phyloP scores from a whole-genome alignment of 2,113 vertebrate genomes.

The Mus musculus region GRCm39 chr9:37432001-37432500 shows the following conservation, averaged over 20 bases:
- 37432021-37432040: neutral
- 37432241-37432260: neutral
- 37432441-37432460: neutral
- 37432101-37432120: neutral
- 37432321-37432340: neutral
- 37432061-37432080: neutral
- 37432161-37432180: neutral
- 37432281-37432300: neutral
- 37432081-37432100: neutral
- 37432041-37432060: no score
- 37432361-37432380: neutral
- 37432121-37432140: neutral
- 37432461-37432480: constrained; percentile 30
- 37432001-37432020: neutral
- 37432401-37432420: neutral
- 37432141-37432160: neutral
- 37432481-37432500: neutral
- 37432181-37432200: neutral
- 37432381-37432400: constrained; percentile 15
- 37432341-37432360: neutral
- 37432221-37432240: neutral
- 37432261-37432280: neutral
- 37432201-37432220: neutral
- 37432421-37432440: neutral
- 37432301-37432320: neutral